Base-by-base conservation (phyloP, 2,797 vertebrate genomes). In the Macropus fuliginosus region DNA sequence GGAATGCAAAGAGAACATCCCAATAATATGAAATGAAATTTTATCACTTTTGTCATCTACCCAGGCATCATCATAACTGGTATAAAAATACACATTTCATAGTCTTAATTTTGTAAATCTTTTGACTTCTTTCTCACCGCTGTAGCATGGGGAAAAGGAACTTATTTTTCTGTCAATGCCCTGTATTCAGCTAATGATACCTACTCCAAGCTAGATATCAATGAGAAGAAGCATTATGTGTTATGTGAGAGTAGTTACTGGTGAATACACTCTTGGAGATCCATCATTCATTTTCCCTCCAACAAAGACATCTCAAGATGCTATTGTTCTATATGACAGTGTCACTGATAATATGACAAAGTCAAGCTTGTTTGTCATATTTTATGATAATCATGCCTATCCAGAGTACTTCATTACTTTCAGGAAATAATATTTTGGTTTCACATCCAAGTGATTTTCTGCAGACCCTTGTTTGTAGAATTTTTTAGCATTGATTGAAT, bases 321-420 rank as follows among this genome's bases (percentile, higher is more conserved):
- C 95, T 5, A 28, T 96, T 89, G 98, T 98, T 28, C 95, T 97
- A 2, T 99, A 98, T 0, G 99, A 99, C 98, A 99, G 99, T 0
- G 99, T 99, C 11, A 99, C 99, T 46, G 98, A 99, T 93, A n/a
- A 98, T 0, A 0, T 5, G 1, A 0, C 0, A 0, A 50, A 0
- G 0, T 99, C 99, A 13, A 40, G 0, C 4, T 97, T 99, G 96
- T 99, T 99, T 96, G 98, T 99, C 29, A 98, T 99, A 95, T 99
- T 99, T 98, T 98, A 98, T 66, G 99, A 99, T 97, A 98, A 95
- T 92, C 99, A 99, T 50, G 99, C 99, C 3, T 99, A 99, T 95
- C 99, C 99, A 29, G 99, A 99, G 74, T 99, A 99, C 94, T 98
- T 99, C 89, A 99, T 99, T 97, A 99, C 99, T 40, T 99, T 99